Evolutionary conservation across 2,113 vertebrate species (phyloP).

Genomic region (Pseudopodoces humilis): DNA sequence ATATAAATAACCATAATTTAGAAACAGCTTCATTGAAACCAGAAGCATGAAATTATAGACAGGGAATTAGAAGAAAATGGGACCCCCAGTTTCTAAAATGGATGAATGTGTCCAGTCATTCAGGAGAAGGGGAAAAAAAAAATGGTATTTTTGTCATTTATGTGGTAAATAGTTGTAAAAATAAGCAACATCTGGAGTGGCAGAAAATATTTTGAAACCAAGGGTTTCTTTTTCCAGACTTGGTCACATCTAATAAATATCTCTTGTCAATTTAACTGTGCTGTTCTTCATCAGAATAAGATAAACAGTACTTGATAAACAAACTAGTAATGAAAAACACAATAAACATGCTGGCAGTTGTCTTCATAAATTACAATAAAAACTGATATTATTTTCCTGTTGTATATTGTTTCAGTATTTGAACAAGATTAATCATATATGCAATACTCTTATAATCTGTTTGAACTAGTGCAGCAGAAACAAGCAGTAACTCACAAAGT

Average conservation of each 20-base stretch:
- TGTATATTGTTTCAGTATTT: background rate
- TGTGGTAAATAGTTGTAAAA: background rate
- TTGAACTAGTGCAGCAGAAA: slow-evolving; percentile 8
- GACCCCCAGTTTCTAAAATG: background rate
- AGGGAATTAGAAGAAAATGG: background rate
- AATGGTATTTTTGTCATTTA: background rate
- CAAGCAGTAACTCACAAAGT: background rate
- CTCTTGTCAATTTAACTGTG: background rate
- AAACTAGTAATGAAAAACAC: background rate
- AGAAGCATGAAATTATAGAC: background rate
- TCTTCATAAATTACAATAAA: background rate
- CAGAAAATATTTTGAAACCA: background rate
- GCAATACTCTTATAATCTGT: background rate
- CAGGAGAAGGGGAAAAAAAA: fast-evolving
- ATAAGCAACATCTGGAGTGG: background rate
- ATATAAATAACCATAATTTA: background rate
- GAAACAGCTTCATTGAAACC: background rate
- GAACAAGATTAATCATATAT: background rate
- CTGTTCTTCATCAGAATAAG: background rate
- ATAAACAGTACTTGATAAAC: background rate
- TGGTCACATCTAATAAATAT: background rate
- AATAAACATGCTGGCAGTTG: background rate
- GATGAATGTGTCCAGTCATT: background rate
- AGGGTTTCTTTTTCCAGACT: background rate
- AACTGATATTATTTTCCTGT: background rate